phyloP scores from a whole-genome alignment of 2,113 vertebrate genomes.

The Clarias macrocephalus region DNA sequence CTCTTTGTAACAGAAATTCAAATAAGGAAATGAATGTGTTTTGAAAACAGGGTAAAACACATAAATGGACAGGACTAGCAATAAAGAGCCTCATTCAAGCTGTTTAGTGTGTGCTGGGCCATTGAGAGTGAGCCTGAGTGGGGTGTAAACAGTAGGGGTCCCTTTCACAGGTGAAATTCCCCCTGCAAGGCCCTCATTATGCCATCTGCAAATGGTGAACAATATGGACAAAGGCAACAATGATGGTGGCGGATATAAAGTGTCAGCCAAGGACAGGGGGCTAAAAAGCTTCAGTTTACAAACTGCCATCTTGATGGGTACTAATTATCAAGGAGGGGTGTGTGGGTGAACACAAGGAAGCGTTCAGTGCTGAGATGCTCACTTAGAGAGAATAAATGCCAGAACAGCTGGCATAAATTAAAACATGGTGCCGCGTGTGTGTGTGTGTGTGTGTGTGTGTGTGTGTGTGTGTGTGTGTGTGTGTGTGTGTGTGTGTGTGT shows the following conservation, averaged over 20 bases:
- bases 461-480: conserved; percentile 51
- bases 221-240: conserved; percentile 72
- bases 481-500: background rate
- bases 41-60: conserved; percentile 56
- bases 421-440: conserved; percentile 45
- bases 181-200: conserved; percentile 71
- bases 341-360: conserved; percentile 46
- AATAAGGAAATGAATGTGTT: conserved; percentile 56
- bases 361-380: conserved; percentile 47
- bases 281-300: conserved; percentile 71
- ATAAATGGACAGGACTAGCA: conserved; percentile 41
- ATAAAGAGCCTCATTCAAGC: conserved; percentile 53
- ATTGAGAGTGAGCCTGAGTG: conserved; percentile 68
- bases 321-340: conserved; percentile 67
- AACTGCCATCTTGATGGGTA: conserved; percentile 65
- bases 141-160: conserved; percentile 69
- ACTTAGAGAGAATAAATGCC: conserved; percentile 50
- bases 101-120: conserved; percentile 51
- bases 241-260: conserved; percentile 71
- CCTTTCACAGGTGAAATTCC: conserved; percentile 76
- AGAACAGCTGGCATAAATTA: conserved; percentile 66
- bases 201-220: conserved; percentile 69
- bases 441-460: conserved; percentile 49
- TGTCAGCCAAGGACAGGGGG: conserved; percentile 71
- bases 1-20: conserved; percentile 40